Base-by-base conservation (phyloP, 2,888 invertebrate genomes). In the Scelioninae gen. 2 region DNA sequence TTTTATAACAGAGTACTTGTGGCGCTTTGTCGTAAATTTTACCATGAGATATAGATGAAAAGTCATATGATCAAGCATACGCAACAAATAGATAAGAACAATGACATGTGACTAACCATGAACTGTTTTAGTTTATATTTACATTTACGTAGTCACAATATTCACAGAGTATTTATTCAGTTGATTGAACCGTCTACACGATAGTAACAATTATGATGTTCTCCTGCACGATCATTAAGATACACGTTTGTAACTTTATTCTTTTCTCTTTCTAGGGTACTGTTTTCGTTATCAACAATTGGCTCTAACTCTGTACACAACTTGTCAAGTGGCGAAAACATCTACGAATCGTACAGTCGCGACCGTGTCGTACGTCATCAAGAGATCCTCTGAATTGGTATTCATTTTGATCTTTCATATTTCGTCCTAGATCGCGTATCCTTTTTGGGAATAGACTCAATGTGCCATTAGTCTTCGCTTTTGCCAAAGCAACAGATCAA, bases 341-440 rank as follows among this genome's bases (percentile, higher is more conserved):
- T 60, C 55, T 64, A 70, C 68, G 63, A 58, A 58, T 63, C 18
- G 2, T 43, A 61, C 45, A 45, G 35, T 74, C 53, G 19, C 28
- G 22, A 57, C 58, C 70, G 28, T 69, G 75, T 71, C 74, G 67
- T 74, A 74, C 74, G 74, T 28, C 72, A 75, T 71, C 45, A 71
- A 74, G 67, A 67, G 67, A 74, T 74, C 60, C 69, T 72, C 60
- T 61, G 48, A 46, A 52, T 63, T 70, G 37, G 50, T 73, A 33
- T 43, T 37, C 50, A 55, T 65, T 68, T 61, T 61, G 58, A 63
- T 72, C 70, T 67, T 69, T 67, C 71, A 63, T 64, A 45, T 48
- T 48, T 71, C 58, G 45, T 63, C 22, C 46, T 70, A 16, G 37
- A 55, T 72, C 57, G 53, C 55, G 11, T 31, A 31, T 63, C 57